These are phyloP conservation scores for Porites lutea DNA, from an alignment of 64 coral and sea anemone genomes.

Conservation along the genomic window DNA sequence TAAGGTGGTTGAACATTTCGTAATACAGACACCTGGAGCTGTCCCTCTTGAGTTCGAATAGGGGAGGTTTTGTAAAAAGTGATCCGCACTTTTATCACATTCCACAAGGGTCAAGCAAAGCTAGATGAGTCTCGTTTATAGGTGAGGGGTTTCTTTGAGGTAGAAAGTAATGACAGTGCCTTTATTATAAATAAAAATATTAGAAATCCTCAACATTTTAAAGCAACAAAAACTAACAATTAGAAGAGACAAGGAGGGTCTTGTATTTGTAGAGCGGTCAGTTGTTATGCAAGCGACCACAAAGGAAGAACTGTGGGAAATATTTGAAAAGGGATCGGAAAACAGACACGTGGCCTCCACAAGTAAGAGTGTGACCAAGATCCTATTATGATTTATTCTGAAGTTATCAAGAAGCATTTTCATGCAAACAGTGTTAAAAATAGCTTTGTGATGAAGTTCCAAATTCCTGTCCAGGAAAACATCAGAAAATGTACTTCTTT, in stretches of 20 bases:
- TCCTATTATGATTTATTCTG: not conserved
- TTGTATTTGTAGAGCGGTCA: constrained; percentile 92
- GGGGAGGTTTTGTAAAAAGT: too few relatives aligned
- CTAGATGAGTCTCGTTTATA: too few relatives aligned
- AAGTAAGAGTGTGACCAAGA: constrained; percentile 67
- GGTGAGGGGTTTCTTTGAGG: too few relatives aligned
- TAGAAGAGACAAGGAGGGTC: constrained; percentile 98
- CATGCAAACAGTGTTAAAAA: not conserved
- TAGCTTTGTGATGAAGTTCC: not conserved
- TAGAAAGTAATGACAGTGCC: too few relatives aligned
- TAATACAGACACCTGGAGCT: too few relatives aligned
- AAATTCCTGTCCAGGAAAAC: not conserved
- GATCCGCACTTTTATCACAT: too few relatives aligned
- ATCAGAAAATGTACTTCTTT: too few relatives aligned
- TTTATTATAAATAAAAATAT: not conserved
- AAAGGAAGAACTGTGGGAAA: constrained; percentile 60
- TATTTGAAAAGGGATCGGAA: constrained; percentile 97
- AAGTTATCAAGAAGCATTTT: not conserved
- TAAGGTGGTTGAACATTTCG: too few relatives aligned
- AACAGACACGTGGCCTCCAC: constrained; percentile 97
- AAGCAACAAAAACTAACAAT: constrained; percentile 92
- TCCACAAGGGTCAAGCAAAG: too few relatives aligned
- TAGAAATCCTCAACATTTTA: constrained; percentile 52
- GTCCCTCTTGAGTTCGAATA: too few relatives aligned
- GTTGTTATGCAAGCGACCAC: constrained; percentile 73